Base-by-base conservation (phyloP, 2,113 vertebrate species). In the Catagonus wagneri region DNA sequence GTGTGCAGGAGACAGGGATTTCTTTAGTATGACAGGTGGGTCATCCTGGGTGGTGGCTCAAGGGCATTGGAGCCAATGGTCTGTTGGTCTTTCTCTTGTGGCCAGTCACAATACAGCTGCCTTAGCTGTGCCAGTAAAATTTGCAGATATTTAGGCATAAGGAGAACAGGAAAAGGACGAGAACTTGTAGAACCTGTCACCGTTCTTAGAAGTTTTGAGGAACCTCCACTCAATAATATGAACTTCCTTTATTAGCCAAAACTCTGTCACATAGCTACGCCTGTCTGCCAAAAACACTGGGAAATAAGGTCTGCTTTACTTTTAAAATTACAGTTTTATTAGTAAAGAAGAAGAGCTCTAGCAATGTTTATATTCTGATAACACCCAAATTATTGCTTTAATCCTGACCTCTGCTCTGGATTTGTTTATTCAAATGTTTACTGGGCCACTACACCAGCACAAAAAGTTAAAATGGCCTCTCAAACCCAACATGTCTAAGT, bases 251-350 rank as follows among this genome's bases (percentile, higher is more conserved):
- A 72, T 58, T 34, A 81, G 36, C 36, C 69, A 78, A 19, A 56
- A 58, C 85, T 50, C 22, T 78, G 29, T 74, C 56, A 92, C 39
- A 90, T 27, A 63, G 13, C 13, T 75, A 32, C 2, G 50, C 2
- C 8, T 5, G 58, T 65, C 32, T 66, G 12, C 27, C 95, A 89
- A 95, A 27, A 14, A 58, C 34, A 69, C 13, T 66, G 54, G 68
- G 63, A 61, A 93, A 63, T 71, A 83, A 14, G 29, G 22, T 76
- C 66, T 83, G 17, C 39, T 84, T 93, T 90, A 89, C 71, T 90
- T 93, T 88, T 58, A 13, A 71, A 84, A 52, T 71, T 66, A 61
- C 23, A 56, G 19, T 86, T 92, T 44, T 72, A 4, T 61, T 22
- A 72, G 27, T 36, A 72, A 83, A 29, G 14, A 44, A 83, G 52